Base-by-base conservation (phyloP, 53 echinoderm and acorn worm species). In the Actinopyga echinites region DNA sequence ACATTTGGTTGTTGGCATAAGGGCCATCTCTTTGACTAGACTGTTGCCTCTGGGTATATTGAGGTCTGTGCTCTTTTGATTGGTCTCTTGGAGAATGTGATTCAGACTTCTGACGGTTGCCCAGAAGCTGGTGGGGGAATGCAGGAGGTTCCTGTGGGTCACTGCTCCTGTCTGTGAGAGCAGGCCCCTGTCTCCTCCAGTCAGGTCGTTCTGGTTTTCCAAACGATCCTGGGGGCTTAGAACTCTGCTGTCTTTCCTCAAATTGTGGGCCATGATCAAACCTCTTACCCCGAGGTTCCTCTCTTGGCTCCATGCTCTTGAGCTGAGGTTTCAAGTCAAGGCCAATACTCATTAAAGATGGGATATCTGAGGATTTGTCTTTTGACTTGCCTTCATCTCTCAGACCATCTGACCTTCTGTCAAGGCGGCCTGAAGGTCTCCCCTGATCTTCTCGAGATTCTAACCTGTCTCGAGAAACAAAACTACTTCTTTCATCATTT, bases 401-500 rank as follows among this genome's bases (percentile, higher is more conserved):
- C 3, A 10, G 31, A 29, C 55, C 34, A 35, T 35, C 69, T 6
- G 43, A 24, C 56, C 56, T 22, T 30, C 54, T 78, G 30, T 55
- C 78, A 54, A 43, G 55, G 4, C 45, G 33, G 49, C 49, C 3
- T 15, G 49, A 49, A 17, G 49, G 49, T 32, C 32, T 25, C 12
- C 78, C 35, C 25, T 43, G 30, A 25, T 26, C 43, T 25, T 40
- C 56, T 32, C 52, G 52, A 23, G 33, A 52, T 33, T 33, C 28
- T 52, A n/a, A 28, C 56, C 78, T 56, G 13, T 56, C 78, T 33
- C 33, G 78, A 24, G 25, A 10, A 23, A 20, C 31, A 53, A 60
- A 83, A 81, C 75, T 73, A 83, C 57, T 44, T 42, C 42, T 78
- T 43, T 78, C 56, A 54, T 56, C 78, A 78, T 56, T 78, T 21